Evolutionary conservation across 2,113 vertebrate genomes (phyloP).

Genomic region (Macrotus californicus): DNA sequence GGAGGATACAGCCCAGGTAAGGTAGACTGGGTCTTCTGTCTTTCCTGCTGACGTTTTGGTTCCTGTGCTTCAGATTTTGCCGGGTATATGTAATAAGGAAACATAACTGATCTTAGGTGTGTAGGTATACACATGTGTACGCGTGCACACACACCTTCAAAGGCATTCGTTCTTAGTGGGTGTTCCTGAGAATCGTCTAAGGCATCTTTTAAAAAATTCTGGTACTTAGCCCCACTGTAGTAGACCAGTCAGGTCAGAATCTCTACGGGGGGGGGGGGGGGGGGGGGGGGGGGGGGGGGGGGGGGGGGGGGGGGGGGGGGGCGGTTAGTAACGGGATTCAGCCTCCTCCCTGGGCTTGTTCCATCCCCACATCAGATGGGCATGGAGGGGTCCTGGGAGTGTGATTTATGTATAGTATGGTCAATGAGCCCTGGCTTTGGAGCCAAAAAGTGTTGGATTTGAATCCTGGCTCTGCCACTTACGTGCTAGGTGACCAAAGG

Average conservation of each 20-base stretch:
- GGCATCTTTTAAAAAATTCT: neutral
- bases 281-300: too few relatives aligned
- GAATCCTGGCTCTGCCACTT: neutral
- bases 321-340: neutral
- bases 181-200: neutral
- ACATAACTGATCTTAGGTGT: neutral
- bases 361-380: neutral
- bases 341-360: neutral
- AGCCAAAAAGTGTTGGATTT: neutral
- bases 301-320: too few relatives aligned
- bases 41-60: neutral
- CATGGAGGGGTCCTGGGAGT: neutral
- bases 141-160: neutral
- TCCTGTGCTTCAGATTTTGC: neutral
- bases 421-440: neutral
- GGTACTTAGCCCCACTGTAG: neutral
- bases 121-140: neutral
- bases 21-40: accelerated
- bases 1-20: constrained; percentile 94
- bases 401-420: neutral
- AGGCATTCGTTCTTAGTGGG: neutral
- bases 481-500: neutral
- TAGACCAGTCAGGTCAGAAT: neutral
- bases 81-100: neutral
- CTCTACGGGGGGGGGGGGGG: too few relatives aligned